Evolutionary conservation across 2,888 invertebrate genomes (phyloP), one percentile per base, ranked within the genome.

Genomic region (Philaethria dido): DNA sequence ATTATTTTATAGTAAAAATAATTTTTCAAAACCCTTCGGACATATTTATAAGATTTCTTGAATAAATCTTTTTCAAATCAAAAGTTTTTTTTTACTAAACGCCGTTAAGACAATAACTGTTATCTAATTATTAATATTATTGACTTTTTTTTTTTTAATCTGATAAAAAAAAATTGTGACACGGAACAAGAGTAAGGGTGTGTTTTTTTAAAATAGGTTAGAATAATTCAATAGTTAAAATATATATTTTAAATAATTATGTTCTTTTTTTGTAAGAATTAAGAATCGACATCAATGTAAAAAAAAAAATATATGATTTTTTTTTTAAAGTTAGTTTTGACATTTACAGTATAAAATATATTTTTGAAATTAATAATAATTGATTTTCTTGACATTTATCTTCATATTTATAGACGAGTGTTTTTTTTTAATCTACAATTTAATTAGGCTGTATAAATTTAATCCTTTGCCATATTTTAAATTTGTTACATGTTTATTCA

Each of bases 121-220:
- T 70, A 63, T 68, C 70, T 70, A 68, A 70, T 70, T 68, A 70
- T 70, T 68, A 61, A 54, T 61, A 18, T 45, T 64, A 42, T 47
- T 9, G 39, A 57, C 48, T 3, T 57, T 8, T 4, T 42, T 57
- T 39, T 22, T 57, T 20, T 33, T 54, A 20, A 1, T 39, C n/a
- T 4, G 20, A 39, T 36, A 13, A 52, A 25, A 36, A 29, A 14
- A 25, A 11, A 44, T 47, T 59, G 64, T 22, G 20, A n/a, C 55
- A 22, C 59, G 20, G 44, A 63, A 50, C 45, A 48, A 55, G 42
- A n/a, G 9, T 64, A 42, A 50, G 25, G 39, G 39, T 18, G 29
- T 44, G 36, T 52, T 69, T 50, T n/a, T 47, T 18, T 54, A 33
- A 44, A 42, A 25, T 57, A 57, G 42, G 42, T 42, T 42, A 57